Evolutionary conservation across 2,888 invertebrate species (phyloP).

Genomic region (Pandemis heparana): DNA sequence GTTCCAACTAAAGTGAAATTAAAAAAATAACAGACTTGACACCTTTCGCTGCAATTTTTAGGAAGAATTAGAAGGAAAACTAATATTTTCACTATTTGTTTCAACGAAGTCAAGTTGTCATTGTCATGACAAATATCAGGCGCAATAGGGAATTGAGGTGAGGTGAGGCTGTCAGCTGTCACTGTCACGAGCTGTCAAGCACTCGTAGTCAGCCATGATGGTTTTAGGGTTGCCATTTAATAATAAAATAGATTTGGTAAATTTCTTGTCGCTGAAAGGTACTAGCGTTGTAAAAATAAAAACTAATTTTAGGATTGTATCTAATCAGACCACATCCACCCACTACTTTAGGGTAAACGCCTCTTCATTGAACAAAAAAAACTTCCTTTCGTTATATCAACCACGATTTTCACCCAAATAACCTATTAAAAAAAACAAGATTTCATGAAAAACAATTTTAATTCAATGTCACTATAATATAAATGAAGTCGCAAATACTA

Average conservation of each 20-base stretch:
- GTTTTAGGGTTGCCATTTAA: conserved; percentile 7
- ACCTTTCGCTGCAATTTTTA: conserved; percentile 3
- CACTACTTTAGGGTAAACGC: too few relatives aligned
- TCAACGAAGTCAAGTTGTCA: background rate
- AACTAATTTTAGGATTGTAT: too few relatives aligned
- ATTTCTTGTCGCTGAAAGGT: background rate
- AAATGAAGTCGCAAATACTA: background rate
- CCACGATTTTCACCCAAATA: background rate
- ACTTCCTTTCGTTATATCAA: too few relatives aligned
- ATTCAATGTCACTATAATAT: background rate
- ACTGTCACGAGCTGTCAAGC: too few relatives aligned
- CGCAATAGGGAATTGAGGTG: too few relatives aligned
- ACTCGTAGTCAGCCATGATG: background rate
- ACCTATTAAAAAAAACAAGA: background rate
- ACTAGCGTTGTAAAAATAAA: too few relatives aligned
- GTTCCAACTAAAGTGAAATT: background rate
- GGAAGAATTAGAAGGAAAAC: background rate
- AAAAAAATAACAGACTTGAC: conserved; percentile 7
- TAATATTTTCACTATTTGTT: conserved; percentile 8
- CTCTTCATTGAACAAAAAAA: too few relatives aligned
- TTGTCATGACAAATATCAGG: conserved; percentile 5
- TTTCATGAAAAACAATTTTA: conserved; percentile 2
- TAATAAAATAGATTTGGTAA: conserved; percentile 19
- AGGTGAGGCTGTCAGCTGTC: background rate
- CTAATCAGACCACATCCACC: too few relatives aligned